These are phyloP conservation scores for Deilephila porcellus DNA, from an alignment of 2,888 invertebrate species.

Conservation along the genomic window DNA sequence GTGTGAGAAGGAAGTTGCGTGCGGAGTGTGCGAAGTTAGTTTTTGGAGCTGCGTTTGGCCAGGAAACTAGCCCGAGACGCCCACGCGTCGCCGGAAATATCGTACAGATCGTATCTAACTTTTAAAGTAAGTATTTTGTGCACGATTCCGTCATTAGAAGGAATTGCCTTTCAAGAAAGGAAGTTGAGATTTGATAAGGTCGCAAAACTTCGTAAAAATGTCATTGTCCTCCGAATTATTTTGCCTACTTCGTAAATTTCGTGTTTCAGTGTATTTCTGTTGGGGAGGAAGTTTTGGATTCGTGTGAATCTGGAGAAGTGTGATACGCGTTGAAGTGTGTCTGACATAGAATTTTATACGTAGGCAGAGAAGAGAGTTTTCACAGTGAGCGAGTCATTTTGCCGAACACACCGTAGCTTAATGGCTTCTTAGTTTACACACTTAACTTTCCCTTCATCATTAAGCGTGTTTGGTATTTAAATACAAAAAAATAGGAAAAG, in stretches of 20 bases:
- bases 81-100: constrained; percentile 78
- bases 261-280: background rate
- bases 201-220: constrained; percentile 49
- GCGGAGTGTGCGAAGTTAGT: constrained; percentile 69
- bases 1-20: constrained; percentile 58
- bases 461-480: constrained; percentile 23
- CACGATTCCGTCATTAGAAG: constrained; percentile 81
- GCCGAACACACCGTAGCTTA: constrained; percentile 15
- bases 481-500: constrained; percentile 13
- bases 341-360: background rate
- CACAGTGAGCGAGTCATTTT: background rate
- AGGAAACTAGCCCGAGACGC: constrained; percentile 66
- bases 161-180: constrained; percentile 69
- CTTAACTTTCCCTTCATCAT: constrained; percentile 22
- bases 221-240: constrained; percentile 50
- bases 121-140: constrained; percentile 63
- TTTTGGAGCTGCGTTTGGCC: constrained; percentile 58
- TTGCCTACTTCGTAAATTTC: background rate
- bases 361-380: background rate
- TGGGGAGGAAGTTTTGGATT: background rate
- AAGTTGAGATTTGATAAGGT: constrained; percentile 67
- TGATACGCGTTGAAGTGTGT: background rate
- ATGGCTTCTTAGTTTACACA: constrained; percentile 23
- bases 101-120: constrained; percentile 70
- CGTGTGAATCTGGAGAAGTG: background rate